Conservation (phyloP, 2,797 vertebrate genomes). For the Cynodonichthys magdalenae region DNA sequence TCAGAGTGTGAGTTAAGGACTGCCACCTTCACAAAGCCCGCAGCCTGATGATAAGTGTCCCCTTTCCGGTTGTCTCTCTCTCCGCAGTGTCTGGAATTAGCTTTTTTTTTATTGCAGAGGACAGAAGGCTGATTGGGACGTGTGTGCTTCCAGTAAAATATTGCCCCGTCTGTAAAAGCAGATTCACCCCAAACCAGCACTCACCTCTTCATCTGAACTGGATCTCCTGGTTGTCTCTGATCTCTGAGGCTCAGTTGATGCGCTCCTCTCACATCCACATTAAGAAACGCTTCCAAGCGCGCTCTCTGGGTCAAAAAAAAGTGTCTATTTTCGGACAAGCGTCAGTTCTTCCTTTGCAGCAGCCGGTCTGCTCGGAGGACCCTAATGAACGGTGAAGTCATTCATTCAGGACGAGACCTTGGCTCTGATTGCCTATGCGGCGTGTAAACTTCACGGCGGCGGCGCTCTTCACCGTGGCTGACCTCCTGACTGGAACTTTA, state of each 20-base stretch:
- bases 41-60: constrained; percentile 49
- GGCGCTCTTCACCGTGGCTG: constrained; percentile 26
- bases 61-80: constrained; percentile 32
- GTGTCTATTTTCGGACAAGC: constrained; percentile 11
- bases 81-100: constrained; percentile 52
- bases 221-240: constrained; percentile 48
- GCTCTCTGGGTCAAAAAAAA: constrained; percentile 16
- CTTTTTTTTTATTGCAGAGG: constrained; percentile 1
- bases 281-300: constrained; percentile 32
- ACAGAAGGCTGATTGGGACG: constrained; percentile 7
- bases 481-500: constrained; percentile 47
- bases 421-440: constrained; percentile 38
- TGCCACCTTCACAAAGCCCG: constrained; percentile 40
- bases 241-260: constrained; percentile 49
- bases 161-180: constrained; percentile 1
- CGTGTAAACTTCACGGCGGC: constrained; percentile 62
- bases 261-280: constrained; percentile 72
- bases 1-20: constrained; percentile 22
- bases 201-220: constrained; percentile 69
- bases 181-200: constrained; percentile 42
- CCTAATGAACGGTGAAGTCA: constrained; percentile 47
- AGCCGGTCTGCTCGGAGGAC: constrained; percentile 11
- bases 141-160: constrained; percentile 13
- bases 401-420: constrained; percentile 58
- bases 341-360: constrained; percentile 41